Evolutionary conservation across 1,140 invertebrate species (phyloP).

Genomic region (Neomicropteryx cornuta): DNA sequence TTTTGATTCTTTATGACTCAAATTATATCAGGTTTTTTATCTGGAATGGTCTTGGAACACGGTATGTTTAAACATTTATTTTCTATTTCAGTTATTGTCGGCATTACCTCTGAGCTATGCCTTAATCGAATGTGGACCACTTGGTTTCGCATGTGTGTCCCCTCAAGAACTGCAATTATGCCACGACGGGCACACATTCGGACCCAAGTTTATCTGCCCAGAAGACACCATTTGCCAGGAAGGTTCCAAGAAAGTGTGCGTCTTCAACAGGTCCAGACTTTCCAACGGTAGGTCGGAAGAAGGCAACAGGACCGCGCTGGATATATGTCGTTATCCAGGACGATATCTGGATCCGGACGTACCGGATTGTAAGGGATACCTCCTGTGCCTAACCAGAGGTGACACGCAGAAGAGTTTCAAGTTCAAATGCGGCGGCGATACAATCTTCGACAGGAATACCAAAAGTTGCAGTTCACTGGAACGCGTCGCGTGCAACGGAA

Average conservation of each 20-base stretch:
- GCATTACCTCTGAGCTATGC: too few species aligned
- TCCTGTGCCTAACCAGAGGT: constrained; percentile 31
- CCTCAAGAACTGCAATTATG: constrained; percentile 24
- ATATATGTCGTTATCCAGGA: constrained; percentile 26
- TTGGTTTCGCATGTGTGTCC: constrained; percentile 28
- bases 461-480: constrained; percentile 28
- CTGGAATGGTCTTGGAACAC: too few species aligned
- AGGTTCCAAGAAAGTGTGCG: constrained; percentile 27
- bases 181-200: constrained; percentile 22
- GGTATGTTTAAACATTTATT: too few species aligned
- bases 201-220: constrained; percentile 28
- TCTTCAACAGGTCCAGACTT: too few species aligned
- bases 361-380: constrained; percentile 31
- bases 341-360: constrained; percentile 28
- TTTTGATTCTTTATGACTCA: too few species aligned
- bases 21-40: too few species aligned
- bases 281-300: too few species aligned
- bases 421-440: constrained; percentile 31
- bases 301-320: constrained; percentile 15
- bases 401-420: constrained; percentile 31
- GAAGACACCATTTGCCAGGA: constrained; percentile 27
- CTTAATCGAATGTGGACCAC: constrained; percentile 26
- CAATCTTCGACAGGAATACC: constrained; percentile 29
- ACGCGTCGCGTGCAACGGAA: too few species aligned
- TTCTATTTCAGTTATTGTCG: too few species aligned